Percentiles rank a stretch among this genome's conserved stretches.
Conservation (phyloP, 2,888 invertebrate genomes). For the Amblyteles armatorius region DNA sequence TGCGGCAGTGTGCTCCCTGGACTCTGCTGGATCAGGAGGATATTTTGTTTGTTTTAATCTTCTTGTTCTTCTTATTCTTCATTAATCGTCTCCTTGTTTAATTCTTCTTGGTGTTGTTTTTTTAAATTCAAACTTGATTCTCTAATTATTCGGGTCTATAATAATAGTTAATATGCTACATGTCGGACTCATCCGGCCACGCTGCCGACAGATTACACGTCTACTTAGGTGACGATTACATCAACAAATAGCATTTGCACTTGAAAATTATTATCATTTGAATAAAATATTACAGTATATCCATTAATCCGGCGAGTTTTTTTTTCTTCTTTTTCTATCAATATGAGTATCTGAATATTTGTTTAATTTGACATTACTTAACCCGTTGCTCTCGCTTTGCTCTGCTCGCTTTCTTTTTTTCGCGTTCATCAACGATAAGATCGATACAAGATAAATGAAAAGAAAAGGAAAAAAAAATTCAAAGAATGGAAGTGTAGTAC, state of each 20-base stretch:
- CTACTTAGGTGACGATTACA: slow-evolving; percentile 77
- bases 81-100: slow-evolving; percentile 18
- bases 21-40: slow-evolving; percentile 79
- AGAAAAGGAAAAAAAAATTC: slow-evolving; percentile 60
- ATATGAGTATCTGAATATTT: slow-evolving; percentile 80
- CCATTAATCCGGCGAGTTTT: slow-evolving; percentile 71
- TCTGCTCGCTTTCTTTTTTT: slow-evolving; percentile 20
- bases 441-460: slow-evolving; percentile 60
- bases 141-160: slow-evolving; percentile 61
- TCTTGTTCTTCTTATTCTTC: slow-evolving; percentile 22
- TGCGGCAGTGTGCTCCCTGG: slow-evolving; percentile 82
- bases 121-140: slow-evolving; percentile 47
- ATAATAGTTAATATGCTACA: slow-evolving; percentile 67
- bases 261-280: slow-evolving; percentile 74
- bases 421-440: slow-evolving; percentile 52
- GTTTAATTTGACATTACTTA: slow-evolving; percentile 79
- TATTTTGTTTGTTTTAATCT: slow-evolving; percentile 62
- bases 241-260: slow-evolving; percentile 79
- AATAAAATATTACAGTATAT: slow-evolving; percentile 75
- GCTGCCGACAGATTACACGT: slow-evolving; percentile 73
- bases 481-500: slow-evolving; percentile 80
- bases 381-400: slow-evolving; percentile 50
- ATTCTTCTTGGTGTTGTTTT: slow-evolving; percentile 30
- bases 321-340: slow-evolving; percentile 65
- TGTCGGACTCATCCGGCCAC: slow-evolving; percentile 61